Conservation (phyloP, 2,797 vertebrate genomes). For the Amphiprion clarkii region DNA sequence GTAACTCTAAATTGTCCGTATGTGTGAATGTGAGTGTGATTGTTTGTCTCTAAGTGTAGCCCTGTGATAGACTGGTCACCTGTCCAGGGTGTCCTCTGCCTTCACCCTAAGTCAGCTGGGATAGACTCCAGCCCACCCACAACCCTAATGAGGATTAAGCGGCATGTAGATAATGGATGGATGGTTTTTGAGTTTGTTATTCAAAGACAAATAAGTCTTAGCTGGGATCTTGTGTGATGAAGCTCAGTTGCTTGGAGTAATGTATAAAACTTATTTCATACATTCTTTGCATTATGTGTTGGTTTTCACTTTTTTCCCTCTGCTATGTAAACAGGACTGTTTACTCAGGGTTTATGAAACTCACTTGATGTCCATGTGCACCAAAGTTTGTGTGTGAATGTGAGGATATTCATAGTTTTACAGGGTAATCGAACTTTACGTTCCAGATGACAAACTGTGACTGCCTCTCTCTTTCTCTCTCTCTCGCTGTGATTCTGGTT, state of each 20-base stretch:
- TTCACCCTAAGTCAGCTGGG: no score
- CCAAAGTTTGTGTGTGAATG: conserved; percentile 10
- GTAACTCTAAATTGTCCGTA: no score
- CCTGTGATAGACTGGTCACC: no score
- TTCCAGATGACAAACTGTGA: conserved; percentile 27
- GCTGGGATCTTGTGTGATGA: not conserved
- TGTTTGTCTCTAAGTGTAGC: no score
- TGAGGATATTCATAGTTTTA: not conserved
- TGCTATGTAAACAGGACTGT: not conserved
- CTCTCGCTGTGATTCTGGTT: conserved; percentile 50
- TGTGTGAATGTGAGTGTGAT: no score
- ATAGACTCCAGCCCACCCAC: no score
- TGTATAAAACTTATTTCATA: no score
- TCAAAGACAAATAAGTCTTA: not conserved
- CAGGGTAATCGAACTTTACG: not conserved
- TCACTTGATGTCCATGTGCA: not conserved
- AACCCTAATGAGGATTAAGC: no score
- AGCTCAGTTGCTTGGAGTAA: not conserved
- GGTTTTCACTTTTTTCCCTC: not conserved
- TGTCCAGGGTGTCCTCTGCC: no score
- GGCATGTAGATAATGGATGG: no score
- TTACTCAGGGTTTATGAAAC: not conserved
- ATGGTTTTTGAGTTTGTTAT: not conserved
- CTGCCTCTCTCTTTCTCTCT: conserved; percentile 25
- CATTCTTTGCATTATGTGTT: not conserved